phyloP scores from a whole-genome alignment of 2,797 vertebrate genomes.

The Avahi laniger region DNA sequence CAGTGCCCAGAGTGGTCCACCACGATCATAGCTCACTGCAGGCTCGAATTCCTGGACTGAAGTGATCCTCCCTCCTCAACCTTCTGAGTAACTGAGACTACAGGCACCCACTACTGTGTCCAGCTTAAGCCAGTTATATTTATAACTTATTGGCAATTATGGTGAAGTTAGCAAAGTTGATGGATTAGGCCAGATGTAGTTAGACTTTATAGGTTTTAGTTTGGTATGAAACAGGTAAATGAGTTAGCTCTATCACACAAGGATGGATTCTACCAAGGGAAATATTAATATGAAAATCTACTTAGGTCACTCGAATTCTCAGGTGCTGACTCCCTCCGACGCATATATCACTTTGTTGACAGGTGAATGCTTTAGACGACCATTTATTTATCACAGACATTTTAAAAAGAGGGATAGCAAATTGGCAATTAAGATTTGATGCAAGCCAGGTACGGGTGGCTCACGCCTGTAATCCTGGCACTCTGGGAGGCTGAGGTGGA shows the following conservation, averaged over 20 bases:
- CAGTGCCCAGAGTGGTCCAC: background rate
- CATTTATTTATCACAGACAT: background rate
- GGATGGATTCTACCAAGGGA: background rate
- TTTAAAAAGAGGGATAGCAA: background rate
- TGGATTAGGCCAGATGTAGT: background rate
- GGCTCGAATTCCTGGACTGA: background rate
- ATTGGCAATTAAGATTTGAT: background rate
- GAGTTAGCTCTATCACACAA: background rate
- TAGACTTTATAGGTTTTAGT: background rate
- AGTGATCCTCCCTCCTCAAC: background rate
- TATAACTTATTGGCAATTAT: background rate
- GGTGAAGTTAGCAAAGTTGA: background rate
- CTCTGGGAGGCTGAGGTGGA: no score
- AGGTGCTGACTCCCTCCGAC: background rate
- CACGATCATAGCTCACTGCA: background rate
- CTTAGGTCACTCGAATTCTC: background rate
- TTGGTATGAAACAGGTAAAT: background rate
- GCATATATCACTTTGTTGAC: background rate
- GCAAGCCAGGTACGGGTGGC: background rate
- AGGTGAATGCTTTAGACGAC: background rate
- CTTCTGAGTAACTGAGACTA: background rate
- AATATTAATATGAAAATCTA: background rate
- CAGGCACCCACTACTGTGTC: background rate
- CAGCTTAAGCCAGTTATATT: background rate
- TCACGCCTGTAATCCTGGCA: no score